Percentiles rank a stretch among this genome's conserved stretches.
phyloP scores from a whole-genome alignment of 2,797 vertebrate genomes.

The Rhyacichthys aspro region DNA sequence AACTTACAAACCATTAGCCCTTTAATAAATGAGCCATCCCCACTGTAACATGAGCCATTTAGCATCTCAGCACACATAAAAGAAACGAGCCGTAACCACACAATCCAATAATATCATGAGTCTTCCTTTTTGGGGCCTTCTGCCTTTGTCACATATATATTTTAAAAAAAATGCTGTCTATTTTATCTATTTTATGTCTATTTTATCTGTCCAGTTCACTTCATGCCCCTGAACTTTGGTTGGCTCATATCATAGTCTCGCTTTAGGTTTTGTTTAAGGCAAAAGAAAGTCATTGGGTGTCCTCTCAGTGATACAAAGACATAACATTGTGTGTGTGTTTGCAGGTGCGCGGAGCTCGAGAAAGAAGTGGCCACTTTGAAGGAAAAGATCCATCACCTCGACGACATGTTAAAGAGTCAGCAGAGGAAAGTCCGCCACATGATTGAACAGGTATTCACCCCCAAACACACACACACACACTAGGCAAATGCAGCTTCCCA shows the following conservation, averaged over 20 bases:
- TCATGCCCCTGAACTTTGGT: not conserved
- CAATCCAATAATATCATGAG: too few relatives aligned
- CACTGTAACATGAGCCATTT: too few relatives aligned
- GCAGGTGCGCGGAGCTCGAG: constrained; percentile 84
- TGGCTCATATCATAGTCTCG: not conserved
- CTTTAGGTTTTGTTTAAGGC: not conserved
- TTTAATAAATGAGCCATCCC: too few relatives aligned
- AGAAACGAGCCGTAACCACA: too few relatives aligned
- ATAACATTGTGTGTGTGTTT: not conserved
- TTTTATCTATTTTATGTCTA: too few relatives aligned
- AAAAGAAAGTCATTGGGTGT: not conserved
- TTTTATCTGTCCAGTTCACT: too few relatives aligned
- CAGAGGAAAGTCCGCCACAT: constrained; percentile 95
- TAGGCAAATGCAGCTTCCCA: constrained; percentile 13
- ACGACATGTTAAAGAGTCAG: constrained; percentile 95
- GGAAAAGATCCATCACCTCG: constrained; percentile 91
- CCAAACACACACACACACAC: constrained; percentile 15
- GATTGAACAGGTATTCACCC: constrained; percentile 90
- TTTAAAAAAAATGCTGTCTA: too few relatives aligned
- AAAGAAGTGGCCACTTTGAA: constrained; percentile 84
- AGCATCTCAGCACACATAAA: too few relatives aligned
- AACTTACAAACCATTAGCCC: too few relatives aligned
- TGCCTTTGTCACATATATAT: too few relatives aligned
- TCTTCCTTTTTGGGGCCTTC: too few relatives aligned
- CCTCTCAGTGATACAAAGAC: not conserved